phyloP scores from a whole-genome alignment of 2,888 invertebrate genomes.

The Cheilosia vernalis region DNA sequence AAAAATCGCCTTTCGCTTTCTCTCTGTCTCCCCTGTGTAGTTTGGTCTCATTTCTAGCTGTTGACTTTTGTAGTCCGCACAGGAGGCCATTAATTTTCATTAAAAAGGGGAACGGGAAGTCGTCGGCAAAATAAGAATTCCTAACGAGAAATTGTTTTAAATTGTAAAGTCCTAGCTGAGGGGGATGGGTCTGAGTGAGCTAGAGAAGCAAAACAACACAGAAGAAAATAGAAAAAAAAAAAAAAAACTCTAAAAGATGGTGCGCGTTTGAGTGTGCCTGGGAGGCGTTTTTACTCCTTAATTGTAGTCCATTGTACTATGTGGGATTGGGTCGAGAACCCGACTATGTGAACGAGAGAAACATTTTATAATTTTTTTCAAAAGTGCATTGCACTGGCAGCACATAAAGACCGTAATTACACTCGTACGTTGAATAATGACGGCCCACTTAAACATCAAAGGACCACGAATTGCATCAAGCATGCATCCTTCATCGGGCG shows the following conservation, averaged over 20 bases:
- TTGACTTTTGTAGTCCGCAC: slow-evolving; percentile 65
- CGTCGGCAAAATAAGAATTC: slow-evolving; percentile 40
- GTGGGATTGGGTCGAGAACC: slow-evolving; percentile 31
- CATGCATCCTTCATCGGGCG: not conserved
- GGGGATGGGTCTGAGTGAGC: not conserved
- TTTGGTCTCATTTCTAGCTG: slow-evolving; percentile 12
- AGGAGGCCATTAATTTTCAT: slow-evolving; percentile 68
- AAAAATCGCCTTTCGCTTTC: slow-evolving; percentile 37
- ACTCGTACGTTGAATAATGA: slow-evolving; percentile 2
- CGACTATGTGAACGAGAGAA: not conserved
- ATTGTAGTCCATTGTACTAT: slow-evolving; percentile 45
- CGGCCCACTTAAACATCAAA: not conserved
- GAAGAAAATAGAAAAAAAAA: not conserved
- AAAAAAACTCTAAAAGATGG: slow-evolving; percentile 31
- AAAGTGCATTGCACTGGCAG: slow-evolving; percentile 3
- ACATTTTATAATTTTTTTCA: not conserved
- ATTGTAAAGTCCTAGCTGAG: slow-evolving; percentile 34
- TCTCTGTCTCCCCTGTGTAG: not conserved
- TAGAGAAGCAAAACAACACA: not conserved
- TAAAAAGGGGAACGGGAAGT: slow-evolving; percentile 40
- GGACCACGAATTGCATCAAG: not conserved
- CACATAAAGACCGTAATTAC: slow-evolving; percentile 6
- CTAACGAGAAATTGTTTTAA: slow-evolving; percentile 64
- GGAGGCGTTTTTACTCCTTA: slow-evolving; percentile 39
- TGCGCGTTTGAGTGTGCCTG: slow-evolving; percentile 41